Base-by-base conservation (phyloP, 2,797 vertebrate species). In the Micropoecilia bifurca region DNA sequence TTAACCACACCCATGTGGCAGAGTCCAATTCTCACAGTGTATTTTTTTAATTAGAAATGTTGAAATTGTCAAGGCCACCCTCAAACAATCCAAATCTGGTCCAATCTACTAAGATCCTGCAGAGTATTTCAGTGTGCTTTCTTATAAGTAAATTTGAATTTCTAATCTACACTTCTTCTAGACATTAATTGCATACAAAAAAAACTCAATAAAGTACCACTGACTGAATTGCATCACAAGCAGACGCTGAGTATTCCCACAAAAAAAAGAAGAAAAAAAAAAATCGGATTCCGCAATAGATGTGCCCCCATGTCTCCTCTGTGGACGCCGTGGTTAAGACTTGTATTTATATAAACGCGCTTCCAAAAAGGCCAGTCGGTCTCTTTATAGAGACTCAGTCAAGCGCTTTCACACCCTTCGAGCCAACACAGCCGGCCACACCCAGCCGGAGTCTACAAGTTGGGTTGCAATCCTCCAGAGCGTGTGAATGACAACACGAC, bases 1-100 rank as follows among this genome's bases (percentile, higher is more conserved):
- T 83, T 90, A 91, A 86, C 89, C 94, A 95, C 95, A 91, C 94
- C 94, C 95, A 90, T 93, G 93, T 73, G 88, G 90, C 90, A 83
- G 81, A 57, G 74, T 85, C 71, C 83, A 87, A 88, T 83, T 90
- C 85, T 92, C 91, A 83, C 87, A 85, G 85, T 90, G 88, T 85
- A 1, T 63, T 93, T 86, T 28, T 57, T 57, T 4, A 16, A 74
- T 94, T 45, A 71, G 68, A 28, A 28, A 45, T 46, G 43, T 28
- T 71, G 68, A 71, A 71, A 71, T 14, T 43, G 41, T 14, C 22
- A 43, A 41, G 25, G 25, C 41, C 13, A 79, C 88, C 91, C 87
- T 82, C 75, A 20, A 80, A 85, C 82, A 76, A 87, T 48, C 48
- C 16, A 69, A 69, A 25, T 57, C 25, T 43, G 41, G 48, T 50